phyloP scores from a whole-genome alignment of 1,140 invertebrate genomes.

The Leptinotarsa defecta region DNA sequence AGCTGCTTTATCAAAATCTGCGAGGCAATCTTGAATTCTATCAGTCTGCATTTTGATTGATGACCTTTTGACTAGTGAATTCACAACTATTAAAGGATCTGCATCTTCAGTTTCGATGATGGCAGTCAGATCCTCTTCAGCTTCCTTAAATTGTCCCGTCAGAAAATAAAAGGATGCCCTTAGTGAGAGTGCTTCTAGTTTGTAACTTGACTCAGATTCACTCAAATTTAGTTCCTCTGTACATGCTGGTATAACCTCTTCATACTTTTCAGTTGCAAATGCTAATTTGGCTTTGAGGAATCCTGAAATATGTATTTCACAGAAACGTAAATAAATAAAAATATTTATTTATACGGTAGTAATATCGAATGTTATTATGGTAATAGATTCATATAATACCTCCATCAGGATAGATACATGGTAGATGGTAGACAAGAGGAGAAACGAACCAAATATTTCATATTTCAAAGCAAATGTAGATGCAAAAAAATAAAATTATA shows the following conservation, averaged over 20 bases:
- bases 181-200: conserved; percentile 73
- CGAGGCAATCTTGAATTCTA: conserved; percentile 71
- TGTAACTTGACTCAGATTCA: conserved; percentile 59
- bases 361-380: too few relatives aligned
- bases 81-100: conserved; percentile 70
- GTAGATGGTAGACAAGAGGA: too few relatives aligned
- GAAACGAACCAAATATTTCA: too few relatives aligned
- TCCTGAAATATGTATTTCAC: conserved; percentile 55
- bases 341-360: too few relatives aligned
- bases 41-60: conserved; percentile 81
- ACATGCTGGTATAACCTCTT: conserved; percentile 78
- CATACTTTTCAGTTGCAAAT: conserved; percentile 73
- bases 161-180: conserved; percentile 84
- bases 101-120: conserved; percentile 66
- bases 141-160: conserved; percentile 71
- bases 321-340: not conserved
- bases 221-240: conserved; percentile 78
- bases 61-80: conserved; percentile 89
- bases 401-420: too few relatives aligned
- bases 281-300: conserved; percentile 70
- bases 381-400: too few relatives aligned
- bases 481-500: too few relatives aligned
- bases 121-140: conserved; percentile 71
- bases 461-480: too few relatives aligned
- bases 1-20: conserved; percentile 78